Evolutionary conservation across 2,888 invertebrate species (phyloP), one percentile per base, ranked within the genome.

Genomic region (Calameuta pallipes): DNA sequence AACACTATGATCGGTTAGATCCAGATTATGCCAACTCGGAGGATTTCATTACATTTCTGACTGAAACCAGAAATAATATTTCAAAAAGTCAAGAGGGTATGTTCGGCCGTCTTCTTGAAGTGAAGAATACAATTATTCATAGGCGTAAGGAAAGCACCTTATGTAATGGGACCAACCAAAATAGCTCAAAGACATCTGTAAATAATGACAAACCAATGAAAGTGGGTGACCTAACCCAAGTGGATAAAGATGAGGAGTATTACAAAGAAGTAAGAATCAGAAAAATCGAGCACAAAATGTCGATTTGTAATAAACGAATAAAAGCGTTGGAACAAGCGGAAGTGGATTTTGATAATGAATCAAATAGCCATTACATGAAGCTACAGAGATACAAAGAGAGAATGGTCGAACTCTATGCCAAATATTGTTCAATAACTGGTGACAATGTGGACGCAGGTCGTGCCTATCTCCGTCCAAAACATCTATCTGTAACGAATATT

Each of bases 261-360:
- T 6, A 41, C 23, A 23, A 41, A 23, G 41, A 41, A 23, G 1
- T 6, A 41, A 41, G 41, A 23, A 4, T 41, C 41, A 23, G 41
- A 15, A 41, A 41, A 41, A 41, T 41, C 41, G 41, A 41, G 23
- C 15, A 41, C 4, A 41, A 41, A 41, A 92, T 96, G 76, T 93
- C 94, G 89, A 93, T 94, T 83, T 92, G 96, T 33, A 93, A 94
- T 76, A 93, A 93, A 85, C 94, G 94, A 80, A 96, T 97, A 76
- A 94, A 94, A 83, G 92, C 94, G 82, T 89, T 96, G 9, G 96
- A 96, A 86, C 93, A 93, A 75, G 92, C 93, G 75, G 96, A 97
- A 85, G 94, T 97, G 2, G 94, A 96, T 82, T 95, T 95, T 89
- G 94, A 95, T 86, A 95, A 95, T 83, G 96, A 96, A 37, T 93